phyloP scores from a whole-genome alignment of 2,113 vertebrate species.

The Tonatia bakeri region DNA sequence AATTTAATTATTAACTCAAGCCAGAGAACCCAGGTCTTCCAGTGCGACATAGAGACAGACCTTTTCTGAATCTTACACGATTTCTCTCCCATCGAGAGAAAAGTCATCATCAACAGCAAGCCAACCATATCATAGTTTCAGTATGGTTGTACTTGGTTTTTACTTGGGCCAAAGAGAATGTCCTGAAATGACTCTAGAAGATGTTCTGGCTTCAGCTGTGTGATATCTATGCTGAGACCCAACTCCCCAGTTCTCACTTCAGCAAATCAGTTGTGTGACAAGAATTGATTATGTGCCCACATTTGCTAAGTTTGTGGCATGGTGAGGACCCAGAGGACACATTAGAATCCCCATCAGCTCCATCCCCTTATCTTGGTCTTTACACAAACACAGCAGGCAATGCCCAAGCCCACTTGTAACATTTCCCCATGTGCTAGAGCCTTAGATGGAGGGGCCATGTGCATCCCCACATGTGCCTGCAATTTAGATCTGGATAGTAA shows the following conservation, averaged over 20 bases:
- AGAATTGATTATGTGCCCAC: background rate
- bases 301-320: background rate
- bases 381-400: background rate
- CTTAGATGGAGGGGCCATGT: background rate
- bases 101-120: background rate
- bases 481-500: background rate
- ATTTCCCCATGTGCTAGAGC: background rate
- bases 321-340: background rate
- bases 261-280: background rate
- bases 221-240: background rate
- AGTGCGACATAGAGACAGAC: background rate
- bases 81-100: background rate
- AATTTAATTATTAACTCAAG: background rate
- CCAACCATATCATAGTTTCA: background rate
- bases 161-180: background rate
- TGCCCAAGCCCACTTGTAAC: background rate
- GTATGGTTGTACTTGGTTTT: background rate
- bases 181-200: fast-evolving
- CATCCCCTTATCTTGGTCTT: background rate
- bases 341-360: background rate
- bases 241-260: background rate
- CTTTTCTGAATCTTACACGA: background rate
- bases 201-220: background rate
- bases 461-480: background rate
- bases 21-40: background rate